Percentiles rank a stretch among this genome's conserved stretches.
Evolutionary conservation across 1,140 invertebrate genomes (phyloP).

Genomic region (Cyphomyrmex costatus): DNA sequence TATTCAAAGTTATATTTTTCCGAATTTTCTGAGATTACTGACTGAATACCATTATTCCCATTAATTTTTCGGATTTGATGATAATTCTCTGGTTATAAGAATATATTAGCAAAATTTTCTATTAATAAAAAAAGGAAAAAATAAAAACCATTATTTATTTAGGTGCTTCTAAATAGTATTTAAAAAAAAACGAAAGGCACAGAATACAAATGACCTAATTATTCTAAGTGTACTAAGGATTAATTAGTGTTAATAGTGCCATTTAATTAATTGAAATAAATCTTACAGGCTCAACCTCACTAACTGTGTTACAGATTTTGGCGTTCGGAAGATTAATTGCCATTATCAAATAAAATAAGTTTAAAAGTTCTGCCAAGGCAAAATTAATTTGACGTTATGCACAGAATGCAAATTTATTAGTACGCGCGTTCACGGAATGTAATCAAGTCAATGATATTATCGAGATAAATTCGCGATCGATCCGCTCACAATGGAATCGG

Average conservation of each 20-base stretch:
- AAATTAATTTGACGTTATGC: neutral
- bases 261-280: too few species aligned
- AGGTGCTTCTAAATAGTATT: too few species aligned
- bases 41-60: neutral
- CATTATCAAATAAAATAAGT: neutral
- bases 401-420: neutral
- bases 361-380: neutral
- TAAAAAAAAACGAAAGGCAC: too few species aligned
- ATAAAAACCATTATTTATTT: too few species aligned
- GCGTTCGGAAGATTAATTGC: neutral
- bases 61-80: neutral
- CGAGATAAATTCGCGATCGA: conserved; percentile 43
- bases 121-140: too few species aligned
- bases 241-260: too few species aligned
- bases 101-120: too few species aligned
- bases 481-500: neutral
- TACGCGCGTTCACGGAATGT: conserved; percentile 14
- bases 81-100: too few species aligned
- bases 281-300: too few species aligned
- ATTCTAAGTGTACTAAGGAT: too few species aligned
- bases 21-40: neutral
- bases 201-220: too few species aligned
- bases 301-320: too few species aligned
- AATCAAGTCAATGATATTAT: conserved; percentile 23
- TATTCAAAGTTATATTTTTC: neutral